phyloP scores from a whole-genome alignment of 1,140 invertebrate species.

The Lucilia cuprina region DNA sequence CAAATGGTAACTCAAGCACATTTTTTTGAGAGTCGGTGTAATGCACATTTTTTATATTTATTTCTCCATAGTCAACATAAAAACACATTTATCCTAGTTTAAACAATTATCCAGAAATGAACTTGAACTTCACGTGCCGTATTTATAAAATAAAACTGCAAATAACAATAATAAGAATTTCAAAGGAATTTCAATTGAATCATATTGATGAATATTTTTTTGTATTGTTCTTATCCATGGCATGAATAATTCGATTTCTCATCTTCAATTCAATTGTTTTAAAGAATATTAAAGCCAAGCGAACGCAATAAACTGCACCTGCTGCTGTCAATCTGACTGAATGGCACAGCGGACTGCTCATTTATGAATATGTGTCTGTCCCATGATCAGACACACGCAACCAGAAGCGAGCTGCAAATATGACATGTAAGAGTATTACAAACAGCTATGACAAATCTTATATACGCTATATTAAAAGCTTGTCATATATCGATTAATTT shows the following conservation, averaged over 20 bases:
- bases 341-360: neutral
- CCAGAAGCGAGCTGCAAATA: no score
- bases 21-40: no score
- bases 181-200: constrained; percentile 12
- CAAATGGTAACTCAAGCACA: no score
- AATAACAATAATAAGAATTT: neutral
- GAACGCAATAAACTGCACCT: neutral
- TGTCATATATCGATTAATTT: no score
- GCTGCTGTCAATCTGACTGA: neutral
- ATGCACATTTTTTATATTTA: no score
- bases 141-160: neutral
- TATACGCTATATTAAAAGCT: no score
- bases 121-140: neutral
- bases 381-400: no score
- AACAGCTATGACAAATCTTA: no score
- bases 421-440: no score
- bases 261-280: neutral
- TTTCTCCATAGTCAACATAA: no score
- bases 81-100: neutral
- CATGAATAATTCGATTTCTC: neutral
- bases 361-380: neutral
- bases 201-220: neutral
- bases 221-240: neutral
- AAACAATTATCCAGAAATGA: neutral
- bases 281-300: neutral